These are phyloP conservation scores for Siniperca scherzeri DNA, from an alignment of 2,797 vertebrate species.

Conservation along the genomic window DNA sequence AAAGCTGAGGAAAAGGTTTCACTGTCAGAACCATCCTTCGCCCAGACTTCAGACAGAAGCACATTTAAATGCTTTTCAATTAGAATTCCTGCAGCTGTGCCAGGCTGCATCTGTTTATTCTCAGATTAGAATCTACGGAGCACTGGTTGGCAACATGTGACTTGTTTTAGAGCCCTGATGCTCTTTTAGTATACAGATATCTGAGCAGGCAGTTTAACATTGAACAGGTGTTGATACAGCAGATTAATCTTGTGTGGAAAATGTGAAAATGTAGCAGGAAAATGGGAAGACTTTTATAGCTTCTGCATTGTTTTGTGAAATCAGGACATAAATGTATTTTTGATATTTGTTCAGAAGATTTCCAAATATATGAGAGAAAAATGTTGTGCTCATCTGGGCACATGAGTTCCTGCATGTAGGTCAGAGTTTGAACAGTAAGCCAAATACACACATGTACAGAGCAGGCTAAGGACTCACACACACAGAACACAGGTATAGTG, in stretches of 20 bases:
- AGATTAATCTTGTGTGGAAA: background rate
- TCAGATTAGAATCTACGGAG: conserved; percentile 10
- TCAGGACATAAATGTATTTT: background rate
- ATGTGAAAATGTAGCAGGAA: background rate
- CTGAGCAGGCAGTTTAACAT: background rate
- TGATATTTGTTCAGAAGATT: background rate
- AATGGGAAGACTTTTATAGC: background rate
- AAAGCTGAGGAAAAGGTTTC: conserved; percentile 64
- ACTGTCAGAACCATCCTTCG: conserved; percentile 61
- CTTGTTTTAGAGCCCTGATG: background rate
- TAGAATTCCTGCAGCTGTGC: conserved; percentile 51
- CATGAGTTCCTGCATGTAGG: conserved; percentile 14
- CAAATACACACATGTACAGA: conserved; percentile 6
- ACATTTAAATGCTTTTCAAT: conserved; percentile 54
- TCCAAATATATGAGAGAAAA: background rate
- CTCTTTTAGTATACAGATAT: background rate
- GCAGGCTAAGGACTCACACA: conserved; percentile 11
- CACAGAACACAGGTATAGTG: background rate
- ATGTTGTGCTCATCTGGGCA: background rate
- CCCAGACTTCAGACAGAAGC: conserved; percentile 45
- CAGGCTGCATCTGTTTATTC: conserved; percentile 22
- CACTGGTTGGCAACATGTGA: background rate
- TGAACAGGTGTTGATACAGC: background rate
- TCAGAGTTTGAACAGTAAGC: conserved; percentile 26
- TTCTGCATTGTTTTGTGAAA: background rate